Base-by-base conservation (phyloP, 2,888 invertebrate genomes). In the Stenotaenia linearis region DNA sequence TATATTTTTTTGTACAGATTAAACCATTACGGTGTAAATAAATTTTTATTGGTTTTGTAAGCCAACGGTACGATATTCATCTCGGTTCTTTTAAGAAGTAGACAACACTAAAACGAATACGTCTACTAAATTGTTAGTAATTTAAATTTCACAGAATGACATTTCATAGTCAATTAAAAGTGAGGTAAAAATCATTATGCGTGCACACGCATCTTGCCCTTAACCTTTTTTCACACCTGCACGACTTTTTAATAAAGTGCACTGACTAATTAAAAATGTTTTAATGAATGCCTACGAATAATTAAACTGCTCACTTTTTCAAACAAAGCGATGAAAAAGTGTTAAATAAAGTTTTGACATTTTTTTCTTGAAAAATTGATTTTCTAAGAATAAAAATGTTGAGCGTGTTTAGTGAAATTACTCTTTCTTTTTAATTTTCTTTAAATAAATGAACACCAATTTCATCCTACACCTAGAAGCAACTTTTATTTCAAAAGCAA, bases 21-120 rank as follows among this genome's bases (percentile, higher is more conserved):
- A 21, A 28, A 28, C 25, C 69, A 28, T 69, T 69, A 69, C 12
- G 69, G 69, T 69, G 69, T 69, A 69, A 69, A 69, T 69, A 69
- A 69, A 69, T 69, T 69, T 69, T n/a, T 69, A 69, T 69, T 28
- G 69, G 69, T 69, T 69, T 69, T 69, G 69, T 69, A 69, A 69
- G 69, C 69, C 28, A 69, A 32, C 32, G 9, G n/a, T n/a, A n/a
- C n/a, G 4, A 32, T 32, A 32, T 6, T 32, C 32, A 32, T 32
- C 32, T 32, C 32, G 32, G 4, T 9, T 32, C 9, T 32, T 6
- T 32, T 4, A 32, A 9, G 32, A 32, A 32, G 32, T 32, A 9
- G 9, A 6, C 32, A 32, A 32, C 32, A 32, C 32, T 9, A 32
- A 9, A 9, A 32, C 32, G 4, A 32, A 32, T 32, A 9, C 9